Percentiles rank a stretch among this genome's conserved stretches.
These are phyloP conservation scores for Gastracanthus pulcherrimus DNA, from an alignment of 2,888 invertebrate genomes.

Conservation along the genomic window DNA sequence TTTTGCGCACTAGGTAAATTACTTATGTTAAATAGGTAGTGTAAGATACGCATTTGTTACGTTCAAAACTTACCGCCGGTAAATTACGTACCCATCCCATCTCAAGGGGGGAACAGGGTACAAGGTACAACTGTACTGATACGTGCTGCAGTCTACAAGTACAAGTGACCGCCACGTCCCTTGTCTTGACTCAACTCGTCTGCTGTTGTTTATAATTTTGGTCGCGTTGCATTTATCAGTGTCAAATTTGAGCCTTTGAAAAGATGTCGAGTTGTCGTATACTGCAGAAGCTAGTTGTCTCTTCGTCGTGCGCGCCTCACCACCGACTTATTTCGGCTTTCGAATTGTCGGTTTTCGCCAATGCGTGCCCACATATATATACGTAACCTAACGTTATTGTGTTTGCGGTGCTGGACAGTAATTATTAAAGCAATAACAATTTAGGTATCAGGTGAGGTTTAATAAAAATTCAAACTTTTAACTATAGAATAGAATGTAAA, in stretches of 20 bases:
- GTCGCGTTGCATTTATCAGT: background rate
- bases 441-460: slow-evolving; percentile 31
- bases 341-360: slow-evolving; percentile 14
- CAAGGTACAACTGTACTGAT: background rate
- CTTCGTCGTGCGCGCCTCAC: background rate
- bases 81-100: background rate
- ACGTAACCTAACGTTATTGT: slow-evolving; percentile 48
- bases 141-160: background rate
- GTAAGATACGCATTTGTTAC: too few relatives aligned
- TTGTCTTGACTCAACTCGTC: slow-evolving; percentile 31
- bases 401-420: slow-evolving; percentile 6
- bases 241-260: background rate
- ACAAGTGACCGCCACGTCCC: slow-evolving; percentile 40
- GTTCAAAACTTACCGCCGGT: background rate
- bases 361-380: slow-evolving; percentile 18
- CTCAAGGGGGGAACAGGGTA: background rate
- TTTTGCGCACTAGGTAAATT: background rate
- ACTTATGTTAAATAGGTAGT: too few relatives aligned
- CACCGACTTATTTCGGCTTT: slow-evolving; percentile 18
- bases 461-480: background rate
- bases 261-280: slow-evolving; percentile 38
- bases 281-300: background rate
- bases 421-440: slow-evolving; percentile 19
- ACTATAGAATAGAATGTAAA: background rate
- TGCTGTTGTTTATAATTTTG: slow-evolving; percentile 48